phyloP scores from a whole-genome alignment of 2,113 vertebrate species.

The Tenrec ecaudatus region DNA sequence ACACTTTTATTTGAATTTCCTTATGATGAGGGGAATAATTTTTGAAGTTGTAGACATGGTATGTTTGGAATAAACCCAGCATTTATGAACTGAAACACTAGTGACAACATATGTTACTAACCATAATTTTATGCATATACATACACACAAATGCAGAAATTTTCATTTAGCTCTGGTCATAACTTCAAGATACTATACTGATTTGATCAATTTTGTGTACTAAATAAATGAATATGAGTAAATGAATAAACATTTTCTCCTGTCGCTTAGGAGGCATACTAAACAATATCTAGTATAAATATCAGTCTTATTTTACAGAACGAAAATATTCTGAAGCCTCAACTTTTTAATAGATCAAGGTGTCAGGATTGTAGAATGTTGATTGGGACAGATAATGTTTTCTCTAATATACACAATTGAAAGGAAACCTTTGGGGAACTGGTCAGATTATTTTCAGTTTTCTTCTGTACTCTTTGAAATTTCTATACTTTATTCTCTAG shows the following conservation, averaged over 20 bases:
- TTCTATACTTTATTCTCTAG: conserved; percentile 2
- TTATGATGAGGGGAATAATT: no score
- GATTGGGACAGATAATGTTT: neutral
- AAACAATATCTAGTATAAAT: neutral
- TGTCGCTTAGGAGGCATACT: neutral
- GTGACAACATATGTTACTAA: no score
- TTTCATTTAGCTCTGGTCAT: no score
- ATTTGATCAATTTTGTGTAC: neutral
- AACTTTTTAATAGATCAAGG: conserved; percentile 5
- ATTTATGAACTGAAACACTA: no score
- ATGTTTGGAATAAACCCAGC: no score
- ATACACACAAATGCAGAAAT: no score
- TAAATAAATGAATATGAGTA: neutral
- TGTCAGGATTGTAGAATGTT: neutral
- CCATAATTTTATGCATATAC: no score
- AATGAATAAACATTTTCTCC: neutral
- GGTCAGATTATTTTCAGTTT: neutral
- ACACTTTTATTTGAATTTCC: no score
- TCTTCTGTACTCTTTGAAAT: conserved; percentile 18
- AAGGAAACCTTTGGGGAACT: neutral
- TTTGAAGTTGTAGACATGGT: no score
- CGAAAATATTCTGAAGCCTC: neutral
- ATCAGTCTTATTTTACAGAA: conserved; percentile 3
- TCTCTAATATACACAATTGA: conserved; percentile 12
- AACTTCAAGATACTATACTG: no score